phyloP scores from a whole-genome alignment of 2,888 invertebrate species.

The Gonocerus acuteangulatus region DNA sequence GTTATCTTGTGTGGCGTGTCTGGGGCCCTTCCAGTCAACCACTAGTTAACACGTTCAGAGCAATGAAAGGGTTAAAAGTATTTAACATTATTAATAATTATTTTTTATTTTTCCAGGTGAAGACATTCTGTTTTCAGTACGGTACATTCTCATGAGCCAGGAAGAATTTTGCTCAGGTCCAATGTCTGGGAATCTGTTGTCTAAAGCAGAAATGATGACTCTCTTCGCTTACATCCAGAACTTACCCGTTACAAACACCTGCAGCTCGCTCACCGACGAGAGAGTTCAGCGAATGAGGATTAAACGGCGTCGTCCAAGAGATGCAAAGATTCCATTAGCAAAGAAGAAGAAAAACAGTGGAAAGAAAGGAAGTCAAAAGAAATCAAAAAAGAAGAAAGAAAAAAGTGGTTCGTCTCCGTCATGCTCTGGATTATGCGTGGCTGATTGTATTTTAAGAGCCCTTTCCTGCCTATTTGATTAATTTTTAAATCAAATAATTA shows the following conservation, averaged over 20 bases:
- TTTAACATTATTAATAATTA: no score
- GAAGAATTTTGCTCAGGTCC: conserved; percentile 56
- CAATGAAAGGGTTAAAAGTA: no score
- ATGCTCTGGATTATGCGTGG: conserved; percentile 48
- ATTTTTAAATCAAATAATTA: neutral
- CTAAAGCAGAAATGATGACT: conserved; percentile 47
- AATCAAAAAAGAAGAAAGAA: conserved; percentile 37
- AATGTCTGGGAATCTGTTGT: conserved; percentile 50
- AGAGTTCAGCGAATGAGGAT: conserved; percentile 47
- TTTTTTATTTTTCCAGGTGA: no score
- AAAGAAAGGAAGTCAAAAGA: conserved; percentile 34
- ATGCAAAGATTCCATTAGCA: conserved; percentile 45
- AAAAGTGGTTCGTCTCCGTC: conserved; percentile 44
- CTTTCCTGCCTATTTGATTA: conserved; percentile 50
- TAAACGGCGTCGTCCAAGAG: conserved; percentile 47
- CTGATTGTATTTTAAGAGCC: conserved; percentile 48
- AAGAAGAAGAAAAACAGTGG: conserved; percentile 46
- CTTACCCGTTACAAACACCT: conserved; percentile 31
- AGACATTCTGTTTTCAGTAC: conserved; percentile 52
- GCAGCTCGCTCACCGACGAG: conserved; percentile 41
- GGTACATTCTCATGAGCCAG: conserved; percentile 59
- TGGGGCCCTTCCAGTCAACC: no score
- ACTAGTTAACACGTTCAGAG: no score
- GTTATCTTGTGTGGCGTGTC: no score
- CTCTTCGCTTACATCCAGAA: conserved; percentile 40